Base-by-base conservation (phyloP, 1,140 invertebrate genomes). In the Cyphomyrmex costatus region DNA sequence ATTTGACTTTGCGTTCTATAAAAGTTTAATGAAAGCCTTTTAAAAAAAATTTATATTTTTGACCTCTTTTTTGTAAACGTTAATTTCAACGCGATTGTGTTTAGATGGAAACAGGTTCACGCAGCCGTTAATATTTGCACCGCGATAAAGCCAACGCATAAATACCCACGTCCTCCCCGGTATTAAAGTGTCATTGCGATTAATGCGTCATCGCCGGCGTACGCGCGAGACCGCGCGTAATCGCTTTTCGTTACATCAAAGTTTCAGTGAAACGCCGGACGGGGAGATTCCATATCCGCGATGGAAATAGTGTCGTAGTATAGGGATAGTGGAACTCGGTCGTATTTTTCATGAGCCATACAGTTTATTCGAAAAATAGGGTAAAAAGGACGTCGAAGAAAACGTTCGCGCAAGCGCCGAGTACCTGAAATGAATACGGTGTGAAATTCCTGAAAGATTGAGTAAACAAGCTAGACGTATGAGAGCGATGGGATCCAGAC, bases 181-280 rank as follows among this genome's bases (percentile, higher is more conserved):
- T 74, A 83, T 83, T 82, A 83, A 83, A 83, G 58, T 85, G 78
- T 76, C 61, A 60, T 83, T 61, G 63, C 27, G 79, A 89, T 89
- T 89, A 89, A 88, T 89, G 56, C 68, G 51, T 88, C 86, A 76
- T 88, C 51, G 63, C 56, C 56, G 68, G 36, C 42, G 8, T 53
- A 42, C 79, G 80, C 61, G 79, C 71, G 65, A 65, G 84, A 84
- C 19, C 53, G 70, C 49, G 78, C 60, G 87, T 85, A 88, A 89
- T 89, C 79, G 83, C 36, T 88, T 88, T 88, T 73, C 79, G 51
- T 88, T 88, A 65, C 79, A 88, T 88, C 84, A 73, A 83, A 71
- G 71, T 85, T 66, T 85, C 79, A 53, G 58, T 58, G 65, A 78
- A 63, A 21, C 61, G 36, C 19, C 27, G 27, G 16, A 36, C 30